These are phyloP conservation scores for Drosophila azteca DNA, from an alignment of 1,140 invertebrate species.

Conservation along the genomic window DNA sequence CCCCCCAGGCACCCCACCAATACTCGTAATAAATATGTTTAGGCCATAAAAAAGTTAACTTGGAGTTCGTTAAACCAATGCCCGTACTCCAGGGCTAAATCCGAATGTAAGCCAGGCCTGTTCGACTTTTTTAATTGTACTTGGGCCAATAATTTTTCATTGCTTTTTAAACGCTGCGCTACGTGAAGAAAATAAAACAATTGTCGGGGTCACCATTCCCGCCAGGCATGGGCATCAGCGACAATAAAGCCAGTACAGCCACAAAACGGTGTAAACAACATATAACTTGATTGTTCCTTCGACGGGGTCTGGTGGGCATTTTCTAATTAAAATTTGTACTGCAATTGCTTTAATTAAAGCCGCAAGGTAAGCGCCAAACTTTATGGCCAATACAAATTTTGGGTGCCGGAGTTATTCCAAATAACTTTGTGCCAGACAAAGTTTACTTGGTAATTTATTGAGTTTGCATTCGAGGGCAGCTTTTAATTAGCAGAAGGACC, in stretches of 20 bases:
- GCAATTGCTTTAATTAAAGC: slow-evolving; percentile 75
- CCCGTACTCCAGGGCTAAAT: slow-evolving; percentile 3
- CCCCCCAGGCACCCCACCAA: slow-evolving; percentile 7
- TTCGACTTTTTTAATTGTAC: slow-evolving; percentile 76
- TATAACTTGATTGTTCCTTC: slow-evolving; percentile 62
- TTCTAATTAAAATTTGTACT: slow-evolving; percentile 75
- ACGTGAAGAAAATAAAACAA: slow-evolving; percentile 64
- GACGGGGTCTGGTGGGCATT: slow-evolving; percentile 15
- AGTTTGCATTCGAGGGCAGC: slow-evolving; percentile 24
- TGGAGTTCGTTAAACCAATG: slow-evolving; percentile 40
- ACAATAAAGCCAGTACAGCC: slow-evolving; percentile 60
- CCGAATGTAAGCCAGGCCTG: slow-evolving; percentile 37
- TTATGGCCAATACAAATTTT: slow-evolving; percentile 61
- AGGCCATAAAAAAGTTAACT: slow-evolving; percentile 64
- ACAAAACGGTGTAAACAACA: slow-evolving; percentile 60
- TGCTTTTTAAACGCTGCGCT: slow-evolving; percentile 59
- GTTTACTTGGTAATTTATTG: slow-evolving; percentile 51
- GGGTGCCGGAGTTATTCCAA: slow-evolving; percentile 21
- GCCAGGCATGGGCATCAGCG: slow-evolving; percentile 19
- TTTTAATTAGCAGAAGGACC: slow-evolving; percentile 38
- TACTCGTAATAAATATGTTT: slow-evolving; percentile 69
- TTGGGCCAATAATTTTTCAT: slow-evolving; percentile 74
- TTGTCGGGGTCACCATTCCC: slow-evolving; percentile 47
- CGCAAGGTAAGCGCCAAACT: slow-evolving; percentile 61
- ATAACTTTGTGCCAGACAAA: slow-evolving; percentile 41